Evolutionary conservation across 2,113 vertebrate genomes (phyloP).

Genomic region (Felis catus): DNA sequence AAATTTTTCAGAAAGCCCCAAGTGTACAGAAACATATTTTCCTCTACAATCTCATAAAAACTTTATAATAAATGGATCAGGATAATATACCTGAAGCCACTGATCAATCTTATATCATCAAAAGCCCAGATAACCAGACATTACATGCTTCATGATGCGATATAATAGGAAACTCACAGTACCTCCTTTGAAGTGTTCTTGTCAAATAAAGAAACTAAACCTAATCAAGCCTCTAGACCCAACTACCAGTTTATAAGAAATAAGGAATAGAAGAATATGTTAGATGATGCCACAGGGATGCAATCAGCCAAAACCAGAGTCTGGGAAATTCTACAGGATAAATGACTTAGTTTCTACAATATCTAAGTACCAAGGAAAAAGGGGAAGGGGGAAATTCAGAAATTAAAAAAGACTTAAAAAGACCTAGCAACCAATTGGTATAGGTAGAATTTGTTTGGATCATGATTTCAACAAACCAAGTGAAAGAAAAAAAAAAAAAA

Average conservation of each 20-base stretch:
- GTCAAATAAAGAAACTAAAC: not conserved
- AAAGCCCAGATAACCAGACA: not conserved
- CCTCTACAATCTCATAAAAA: not conserved
- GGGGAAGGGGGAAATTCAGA: not conserved
- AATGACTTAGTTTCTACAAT: not conserved
- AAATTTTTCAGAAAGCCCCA: not conserved
- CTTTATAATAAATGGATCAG: not conserved
- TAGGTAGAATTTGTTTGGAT: not conserved
- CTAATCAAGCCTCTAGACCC: not conserved
- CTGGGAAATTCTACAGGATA: not conserved
- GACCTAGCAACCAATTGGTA: not conserved
- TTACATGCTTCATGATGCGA: not conserved
- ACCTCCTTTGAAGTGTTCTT: not conserved
- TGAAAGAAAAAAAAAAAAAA: not conserved
- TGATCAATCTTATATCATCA: not conserved
- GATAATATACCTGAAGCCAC: not conserved
- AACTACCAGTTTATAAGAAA: not conserved
- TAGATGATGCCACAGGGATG: not conserved
- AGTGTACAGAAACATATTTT: not conserved
- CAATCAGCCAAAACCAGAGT: not conserved
- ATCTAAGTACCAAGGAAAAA: not conserved
- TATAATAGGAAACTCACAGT: not conserved
- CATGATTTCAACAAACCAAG: not conserved
- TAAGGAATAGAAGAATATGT: not conserved
- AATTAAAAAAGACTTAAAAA: not conserved